Percentiles rank a stretch among this genome's conserved stretches.
Conservation (phyloP, 2,888 invertebrate species). For the Trissonchulus sp. region DNA sequence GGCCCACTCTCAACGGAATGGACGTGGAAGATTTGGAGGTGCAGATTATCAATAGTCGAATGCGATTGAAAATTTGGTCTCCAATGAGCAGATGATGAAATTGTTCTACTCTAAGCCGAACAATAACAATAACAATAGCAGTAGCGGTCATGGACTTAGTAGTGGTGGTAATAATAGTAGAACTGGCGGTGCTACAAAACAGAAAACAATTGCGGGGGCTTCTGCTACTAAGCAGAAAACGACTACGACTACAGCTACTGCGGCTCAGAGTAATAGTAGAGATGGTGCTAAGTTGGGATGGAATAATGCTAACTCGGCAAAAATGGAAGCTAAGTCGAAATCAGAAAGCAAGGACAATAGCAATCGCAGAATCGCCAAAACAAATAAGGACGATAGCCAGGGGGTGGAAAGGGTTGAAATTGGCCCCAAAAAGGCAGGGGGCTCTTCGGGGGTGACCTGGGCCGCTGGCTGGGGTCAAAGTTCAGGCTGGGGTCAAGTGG, state of each 20-base stretch:
- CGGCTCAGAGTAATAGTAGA: neutral
- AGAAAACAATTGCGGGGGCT: no score
- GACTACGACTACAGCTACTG: neutral
- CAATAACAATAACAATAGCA: neutral
- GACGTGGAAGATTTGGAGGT: constrained; percentile 1
- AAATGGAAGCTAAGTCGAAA: neutral
- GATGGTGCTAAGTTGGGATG: no score
- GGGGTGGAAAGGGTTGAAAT: no score
- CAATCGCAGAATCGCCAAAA: neutral
- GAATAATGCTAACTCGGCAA: neutral
- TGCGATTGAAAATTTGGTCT: neutral
- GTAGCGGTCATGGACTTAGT: no score
- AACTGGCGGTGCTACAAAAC: no score
- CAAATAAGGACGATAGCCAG: no score
- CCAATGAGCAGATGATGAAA: constrained; percentile 1
- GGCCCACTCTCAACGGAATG: neutral
- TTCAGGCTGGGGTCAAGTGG: neutral
- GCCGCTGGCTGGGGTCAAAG: neutral
- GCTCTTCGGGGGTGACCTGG: no score
- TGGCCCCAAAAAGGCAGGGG: no score
- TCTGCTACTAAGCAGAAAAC: constrained; percentile 2
- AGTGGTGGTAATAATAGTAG: no score
- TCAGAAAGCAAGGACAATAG: neutral
- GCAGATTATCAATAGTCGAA: neutral
- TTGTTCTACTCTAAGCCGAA: neutral